phyloP scores from a whole-genome alignment of 2,797 vertebrate species.

The Ctenochaetus hawaiiensis region DNA sequence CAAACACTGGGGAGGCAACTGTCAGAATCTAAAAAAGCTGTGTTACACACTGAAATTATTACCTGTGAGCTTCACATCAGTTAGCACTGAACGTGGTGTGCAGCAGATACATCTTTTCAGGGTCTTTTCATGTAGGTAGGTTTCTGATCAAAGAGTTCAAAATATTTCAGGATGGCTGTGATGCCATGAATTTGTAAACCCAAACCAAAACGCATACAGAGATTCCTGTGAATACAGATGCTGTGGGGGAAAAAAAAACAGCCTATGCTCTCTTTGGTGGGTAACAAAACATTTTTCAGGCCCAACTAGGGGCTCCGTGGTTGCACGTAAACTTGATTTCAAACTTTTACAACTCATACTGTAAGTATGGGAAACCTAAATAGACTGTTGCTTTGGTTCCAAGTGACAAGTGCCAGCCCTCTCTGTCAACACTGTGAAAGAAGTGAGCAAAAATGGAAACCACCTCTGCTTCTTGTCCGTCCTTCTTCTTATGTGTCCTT shows the following conservation, averaged over 20 bases:
- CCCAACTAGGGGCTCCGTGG: conserved; percentile 10
- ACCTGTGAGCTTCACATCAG: conserved; percentile 48
- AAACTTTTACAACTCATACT: conserved; percentile 31
- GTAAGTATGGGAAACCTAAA: neutral
- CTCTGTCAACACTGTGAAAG: conserved; percentile 23
- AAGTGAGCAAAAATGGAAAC: conserved; percentile 54
- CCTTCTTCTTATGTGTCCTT: conserved; percentile 62
- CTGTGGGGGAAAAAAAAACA: neutral
- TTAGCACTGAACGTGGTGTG: conserved; percentile 13
- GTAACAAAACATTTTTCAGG: conserved; percentile 32
- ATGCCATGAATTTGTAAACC: conserved; percentile 49
- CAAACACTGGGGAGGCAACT: conserved; percentile 50
- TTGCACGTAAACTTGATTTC: conserved; percentile 29
- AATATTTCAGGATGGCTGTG: conserved; percentile 43
- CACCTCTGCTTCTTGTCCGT: conserved; percentile 56
- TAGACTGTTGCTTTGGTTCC: neutral
- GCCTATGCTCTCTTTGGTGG: conserved; percentile 27
- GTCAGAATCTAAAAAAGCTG: conserved; percentile 51
- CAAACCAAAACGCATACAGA: conserved; percentile 23
- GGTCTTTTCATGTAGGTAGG: conserved; percentile 48
- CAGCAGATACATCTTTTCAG: conserved; percentile 44
- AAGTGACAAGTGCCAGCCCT: conserved; percentile 4
- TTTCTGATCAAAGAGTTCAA: conserved; percentile 57
- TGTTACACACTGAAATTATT: conserved; percentile 57
- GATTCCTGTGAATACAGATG: conserved; percentile 15